These are phyloP conservation scores for Aratinga solstitialis DNA, from an alignment of 2,797 vertebrate species.

Conservation along the genomic window DNA sequence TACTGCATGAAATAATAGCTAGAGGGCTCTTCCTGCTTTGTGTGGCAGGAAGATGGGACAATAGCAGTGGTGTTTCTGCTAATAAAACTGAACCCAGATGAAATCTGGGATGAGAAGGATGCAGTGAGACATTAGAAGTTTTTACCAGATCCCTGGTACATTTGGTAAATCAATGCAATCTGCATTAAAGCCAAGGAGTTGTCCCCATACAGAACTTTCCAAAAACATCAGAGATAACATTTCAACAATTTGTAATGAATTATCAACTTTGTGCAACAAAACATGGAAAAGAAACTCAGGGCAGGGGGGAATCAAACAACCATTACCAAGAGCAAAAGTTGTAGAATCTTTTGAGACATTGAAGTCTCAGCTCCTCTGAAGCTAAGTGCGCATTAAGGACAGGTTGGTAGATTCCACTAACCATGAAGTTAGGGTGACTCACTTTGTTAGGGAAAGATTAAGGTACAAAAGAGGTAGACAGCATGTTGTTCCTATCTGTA, in stretches of 20 bases:
- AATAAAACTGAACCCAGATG: background rate
- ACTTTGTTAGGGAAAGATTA: background rate
- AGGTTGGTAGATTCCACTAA: background rate
- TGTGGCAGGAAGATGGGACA: background rate
- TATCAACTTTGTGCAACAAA: background rate
- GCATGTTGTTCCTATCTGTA: background rate
- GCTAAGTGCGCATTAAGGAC: fast-evolving
- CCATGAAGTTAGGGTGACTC: background rate
- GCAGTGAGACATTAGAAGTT: background rate
- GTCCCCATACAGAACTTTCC: background rate
- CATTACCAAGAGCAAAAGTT: background rate
- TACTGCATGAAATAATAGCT: background rate
- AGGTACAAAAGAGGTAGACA: background rate
- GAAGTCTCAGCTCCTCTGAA: background rate
- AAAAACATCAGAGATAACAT: background rate
- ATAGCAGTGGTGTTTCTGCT: background rate
- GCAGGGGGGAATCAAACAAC: background rate
- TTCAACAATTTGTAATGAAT: background rate
- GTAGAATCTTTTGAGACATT: background rate
- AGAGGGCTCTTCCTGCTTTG: background rate
- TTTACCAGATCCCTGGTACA: background rate
- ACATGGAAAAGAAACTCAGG: background rate
- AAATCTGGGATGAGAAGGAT: background rate
- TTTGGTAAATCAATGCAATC: background rate
- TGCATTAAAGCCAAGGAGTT: background rate